Evolutionary conservation across 2,113 vertebrate species (phyloP).

Genomic region (Myrmophylax atrothorax): DNA sequence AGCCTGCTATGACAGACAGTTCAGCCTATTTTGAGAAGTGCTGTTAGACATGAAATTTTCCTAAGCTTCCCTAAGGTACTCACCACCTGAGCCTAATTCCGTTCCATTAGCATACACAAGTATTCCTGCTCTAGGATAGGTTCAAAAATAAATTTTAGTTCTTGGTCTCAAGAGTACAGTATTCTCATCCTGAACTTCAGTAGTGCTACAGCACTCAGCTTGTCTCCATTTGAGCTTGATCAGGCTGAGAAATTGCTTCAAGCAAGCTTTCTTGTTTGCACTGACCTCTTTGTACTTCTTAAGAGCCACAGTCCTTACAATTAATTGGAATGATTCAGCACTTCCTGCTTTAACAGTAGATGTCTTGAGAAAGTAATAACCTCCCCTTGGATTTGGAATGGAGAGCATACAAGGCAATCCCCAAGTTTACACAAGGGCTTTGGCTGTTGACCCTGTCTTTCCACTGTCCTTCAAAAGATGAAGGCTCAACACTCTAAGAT

Average conservation of each 20-base stretch:
- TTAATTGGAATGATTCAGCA: background rate
- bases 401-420: fast-evolving
- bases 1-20: background rate
- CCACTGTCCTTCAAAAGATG: background rate
- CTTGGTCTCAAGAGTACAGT: background rate
- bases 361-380: background rate
- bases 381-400: background rate
- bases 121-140: background rate
- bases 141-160: background rate
- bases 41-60: background rate
- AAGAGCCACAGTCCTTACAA: background rate
- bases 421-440: background rate
- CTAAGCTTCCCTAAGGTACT: background rate
- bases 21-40: background rate
- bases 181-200: background rate
- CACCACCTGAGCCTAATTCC: background rate
- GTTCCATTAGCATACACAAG: background rate
- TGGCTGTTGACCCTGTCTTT: background rate
- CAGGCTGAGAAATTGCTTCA: background rate
- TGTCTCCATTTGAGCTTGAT: background rate
- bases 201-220: background rate
- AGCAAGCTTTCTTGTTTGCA: background rate
- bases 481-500: background rate
- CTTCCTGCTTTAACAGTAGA: background rate
- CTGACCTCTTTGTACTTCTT: background rate